These are phyloP conservation scores for Salminus brasiliensis DNA, from an alignment of 2,113 vertebrate genomes.

Conservation along the genomic window DNA sequence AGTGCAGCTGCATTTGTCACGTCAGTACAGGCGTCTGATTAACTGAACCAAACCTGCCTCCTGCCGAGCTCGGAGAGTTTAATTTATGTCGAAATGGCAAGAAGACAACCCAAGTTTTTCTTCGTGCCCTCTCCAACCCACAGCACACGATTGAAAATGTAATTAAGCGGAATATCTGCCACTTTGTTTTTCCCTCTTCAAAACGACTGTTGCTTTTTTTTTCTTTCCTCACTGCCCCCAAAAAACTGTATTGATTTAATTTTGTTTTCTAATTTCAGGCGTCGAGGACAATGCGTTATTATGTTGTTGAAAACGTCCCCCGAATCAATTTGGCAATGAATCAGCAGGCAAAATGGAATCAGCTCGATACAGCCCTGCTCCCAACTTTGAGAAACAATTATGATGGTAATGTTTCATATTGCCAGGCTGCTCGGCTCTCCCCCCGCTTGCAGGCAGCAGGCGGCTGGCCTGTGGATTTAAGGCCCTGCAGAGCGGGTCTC, in stretches of 20 bases:
- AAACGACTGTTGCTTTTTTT: conserved; percentile 19
- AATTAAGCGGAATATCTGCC: conserved; percentile 63
- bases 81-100: conserved; percentile 53
- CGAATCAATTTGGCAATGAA: conserved; percentile 60
- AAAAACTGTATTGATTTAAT: conserved; percentile 51
- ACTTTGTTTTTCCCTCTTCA: conserved; percentile 5
- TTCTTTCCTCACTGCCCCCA: neutral
- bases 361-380: conserved; percentile 38
- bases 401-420: conserved; percentile 23
- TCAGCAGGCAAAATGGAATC: conserved; percentile 45
- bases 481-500: neutral
- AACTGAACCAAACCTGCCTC: conserved; percentile 63
- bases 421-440: neutral
- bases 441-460: neutral
- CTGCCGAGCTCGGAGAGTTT: conserved; percentile 39
- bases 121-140: conserved; percentile 47
- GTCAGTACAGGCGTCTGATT: conserved; percentile 63
- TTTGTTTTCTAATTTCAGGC: conserved; percentile 54
- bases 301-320: conserved; percentile 54
- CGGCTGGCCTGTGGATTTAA: neutral
- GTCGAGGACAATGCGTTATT: conserved; percentile 56
- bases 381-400: conserved; percentile 40
- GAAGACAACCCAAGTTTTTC: conserved; percentile 50
- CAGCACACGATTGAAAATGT: conserved; percentile 57
- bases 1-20: conserved; percentile 63